Conservation (phyloP, 2,797 vertebrate species). For the Tokudaia muenninki region DNA sequence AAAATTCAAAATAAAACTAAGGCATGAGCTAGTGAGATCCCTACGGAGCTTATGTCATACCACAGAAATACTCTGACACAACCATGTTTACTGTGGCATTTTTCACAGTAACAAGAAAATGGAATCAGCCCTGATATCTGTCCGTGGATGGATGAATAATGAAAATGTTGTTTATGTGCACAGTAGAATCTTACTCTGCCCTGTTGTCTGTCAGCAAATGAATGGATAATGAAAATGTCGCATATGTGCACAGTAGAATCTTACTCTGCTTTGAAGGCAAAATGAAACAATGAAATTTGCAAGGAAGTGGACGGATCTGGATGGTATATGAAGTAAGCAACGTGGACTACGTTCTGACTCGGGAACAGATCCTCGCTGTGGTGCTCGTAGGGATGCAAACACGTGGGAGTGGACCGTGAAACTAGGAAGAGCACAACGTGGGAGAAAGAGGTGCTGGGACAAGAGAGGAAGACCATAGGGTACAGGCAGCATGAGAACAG, state of each 20-base stretch:
- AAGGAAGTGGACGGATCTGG: background rate
- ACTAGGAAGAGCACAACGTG: too few species aligned
- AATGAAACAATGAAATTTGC: background rate
- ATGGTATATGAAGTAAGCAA: background rate
- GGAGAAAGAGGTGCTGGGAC: background rate
- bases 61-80: background rate
- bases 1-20: background rate
- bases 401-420: background rate
- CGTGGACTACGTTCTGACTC: background rate
- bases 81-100: background rate
- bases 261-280: background rate
- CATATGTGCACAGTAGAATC: background rate
- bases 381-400: too few species aligned
- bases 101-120: background rate
- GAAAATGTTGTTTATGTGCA: background rate
- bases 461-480: too few species aligned
- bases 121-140: background rate
- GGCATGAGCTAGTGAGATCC: background rate
- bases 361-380: background rate
- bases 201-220: background rate
- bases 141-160: background rate
- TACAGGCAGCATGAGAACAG: accelerated
- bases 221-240: background rate
- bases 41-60: background rate
- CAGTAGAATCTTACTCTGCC: background rate